Conservation (phyloP, 2,113 vertebrate species). For the Aix galericulata region DNA sequence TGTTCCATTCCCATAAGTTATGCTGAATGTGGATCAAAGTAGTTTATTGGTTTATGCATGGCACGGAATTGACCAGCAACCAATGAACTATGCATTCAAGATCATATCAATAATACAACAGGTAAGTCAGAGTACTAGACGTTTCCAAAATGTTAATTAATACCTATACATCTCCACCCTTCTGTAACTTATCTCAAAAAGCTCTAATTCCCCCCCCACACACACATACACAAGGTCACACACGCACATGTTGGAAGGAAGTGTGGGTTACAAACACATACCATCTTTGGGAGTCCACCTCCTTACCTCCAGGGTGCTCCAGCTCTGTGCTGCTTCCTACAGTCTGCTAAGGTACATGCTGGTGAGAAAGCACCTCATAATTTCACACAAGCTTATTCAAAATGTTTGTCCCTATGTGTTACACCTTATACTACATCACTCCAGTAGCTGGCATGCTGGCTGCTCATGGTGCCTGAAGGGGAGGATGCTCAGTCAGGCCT, state of each 20-base stretch:
- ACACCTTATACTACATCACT: background rate
- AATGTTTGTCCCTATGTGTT: background rate
- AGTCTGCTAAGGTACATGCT: background rate
- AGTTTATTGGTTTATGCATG: background rate
- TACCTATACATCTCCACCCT: background rate
- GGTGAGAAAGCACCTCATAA: background rate
- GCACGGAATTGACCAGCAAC: background rate
- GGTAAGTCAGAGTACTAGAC: background rate
- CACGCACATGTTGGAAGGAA: background rate
- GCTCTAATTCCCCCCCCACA: background rate
- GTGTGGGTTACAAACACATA: background rate
- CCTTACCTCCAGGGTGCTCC: background rate
- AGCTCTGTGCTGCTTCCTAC: background rate
- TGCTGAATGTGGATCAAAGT: too few relatives aligned
- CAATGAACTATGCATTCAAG: background rate
- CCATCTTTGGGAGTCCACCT: background rate
- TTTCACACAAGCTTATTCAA: background rate
- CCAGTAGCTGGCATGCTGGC: background rate
- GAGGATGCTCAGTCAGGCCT: background rate
- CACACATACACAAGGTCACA: rapidly evolving
- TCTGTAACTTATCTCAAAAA: background rate
- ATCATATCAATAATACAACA: rapidly evolving
- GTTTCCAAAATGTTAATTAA: background rate
- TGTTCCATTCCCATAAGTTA: rapidly evolving
- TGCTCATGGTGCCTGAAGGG: background rate